phyloP scores from a whole-genome alignment of 2,797 vertebrate species.

The Limosa lapponica region DNA sequence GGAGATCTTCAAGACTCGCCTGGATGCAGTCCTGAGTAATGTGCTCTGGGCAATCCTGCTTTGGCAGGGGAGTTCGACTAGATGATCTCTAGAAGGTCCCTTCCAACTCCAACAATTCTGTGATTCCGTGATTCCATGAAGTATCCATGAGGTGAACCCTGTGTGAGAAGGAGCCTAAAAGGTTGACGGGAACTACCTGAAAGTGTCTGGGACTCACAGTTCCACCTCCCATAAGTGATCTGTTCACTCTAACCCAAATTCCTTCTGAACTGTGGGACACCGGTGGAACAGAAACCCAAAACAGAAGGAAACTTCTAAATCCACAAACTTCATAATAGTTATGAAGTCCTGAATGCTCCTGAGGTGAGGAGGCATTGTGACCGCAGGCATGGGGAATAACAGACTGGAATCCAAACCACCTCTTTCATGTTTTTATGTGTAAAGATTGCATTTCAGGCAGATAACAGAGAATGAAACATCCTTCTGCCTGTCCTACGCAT shows the following conservation, averaged over 20 bases:
- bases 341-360: not conserved
- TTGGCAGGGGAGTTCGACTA: too few relatives aligned
- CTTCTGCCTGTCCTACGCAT: not conserved
- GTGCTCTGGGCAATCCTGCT: too few relatives aligned
- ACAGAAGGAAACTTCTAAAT: not conserved
- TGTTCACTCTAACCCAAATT: not conserved
- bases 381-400: not conserved
- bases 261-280: not conserved
- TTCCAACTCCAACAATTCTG: too few relatives aligned
- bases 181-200: not conserved
- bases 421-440: not conserved
- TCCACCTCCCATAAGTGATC: accelerated
- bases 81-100: too few relatives aligned
- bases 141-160: not conserved
- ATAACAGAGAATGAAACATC: not conserved
- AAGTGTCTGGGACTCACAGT: not conserved
- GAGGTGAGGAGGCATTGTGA: not conserved
- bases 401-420: not conserved
- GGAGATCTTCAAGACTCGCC: too few relatives aligned
- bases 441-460: not conserved
- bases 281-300: not conserved
- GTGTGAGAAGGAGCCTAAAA: not conserved
- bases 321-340: not conserved
- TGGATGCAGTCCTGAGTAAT: too few relatives aligned
- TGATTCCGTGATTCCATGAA: not conserved